Evolutionary conservation across 2,113 vertebrate species (phyloP).

Genomic region (Oreochromis niloticus): DNA sequence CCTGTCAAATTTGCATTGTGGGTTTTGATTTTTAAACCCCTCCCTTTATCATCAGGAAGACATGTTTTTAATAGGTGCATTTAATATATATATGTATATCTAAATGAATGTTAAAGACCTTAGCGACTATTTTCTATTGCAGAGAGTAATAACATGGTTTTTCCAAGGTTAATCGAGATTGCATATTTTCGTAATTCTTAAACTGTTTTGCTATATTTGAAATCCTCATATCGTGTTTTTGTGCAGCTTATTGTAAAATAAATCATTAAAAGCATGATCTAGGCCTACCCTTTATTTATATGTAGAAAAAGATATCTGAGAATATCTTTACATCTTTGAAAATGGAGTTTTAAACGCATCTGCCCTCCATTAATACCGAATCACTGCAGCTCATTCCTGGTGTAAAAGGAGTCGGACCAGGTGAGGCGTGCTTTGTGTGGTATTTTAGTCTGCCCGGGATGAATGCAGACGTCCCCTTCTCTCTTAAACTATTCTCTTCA

Average conservation of each 20-base stretch:
- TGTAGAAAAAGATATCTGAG: background rate
- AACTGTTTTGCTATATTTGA: background rate
- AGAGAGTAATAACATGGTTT: background rate
- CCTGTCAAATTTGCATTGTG: background rate
- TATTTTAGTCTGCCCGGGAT: constrained; percentile 48
- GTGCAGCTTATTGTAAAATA: background rate
- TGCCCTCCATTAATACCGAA: background rate
- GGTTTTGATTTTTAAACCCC: background rate
- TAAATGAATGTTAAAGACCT: background rate
- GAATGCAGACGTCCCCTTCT: constrained; percentile 64
- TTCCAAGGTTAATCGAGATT: background rate
- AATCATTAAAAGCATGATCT: background rate
- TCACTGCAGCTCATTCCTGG: constrained; percentile 1
- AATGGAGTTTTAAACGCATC: background rate
- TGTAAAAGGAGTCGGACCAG: constrained; percentile 47
- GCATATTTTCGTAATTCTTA: background rate
- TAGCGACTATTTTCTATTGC: background rate
- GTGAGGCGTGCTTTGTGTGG: constrained; percentile 59
- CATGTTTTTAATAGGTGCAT: background rate
- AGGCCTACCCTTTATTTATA: background rate
- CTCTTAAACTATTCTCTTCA: constrained; percentile 60
- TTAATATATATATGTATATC: background rate
- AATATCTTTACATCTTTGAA: background rate
- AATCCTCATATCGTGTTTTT: background rate
- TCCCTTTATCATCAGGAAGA: background rate